Base-by-base conservation (phyloP, 1,140 invertebrate genomes). In the Trichomalopsis sarcophagae region DNA sequence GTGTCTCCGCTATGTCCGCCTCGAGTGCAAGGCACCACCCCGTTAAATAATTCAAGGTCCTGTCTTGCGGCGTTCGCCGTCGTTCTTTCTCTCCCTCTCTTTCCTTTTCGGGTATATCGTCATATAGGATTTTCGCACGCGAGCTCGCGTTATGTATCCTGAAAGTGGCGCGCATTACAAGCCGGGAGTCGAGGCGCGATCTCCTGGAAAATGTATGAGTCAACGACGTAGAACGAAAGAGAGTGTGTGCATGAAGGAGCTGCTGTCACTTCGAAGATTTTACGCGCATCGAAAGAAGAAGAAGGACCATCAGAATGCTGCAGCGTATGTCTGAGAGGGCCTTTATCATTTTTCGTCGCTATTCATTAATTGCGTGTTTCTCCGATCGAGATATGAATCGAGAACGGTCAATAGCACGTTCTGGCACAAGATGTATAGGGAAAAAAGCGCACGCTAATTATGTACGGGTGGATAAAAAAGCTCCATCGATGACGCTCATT, bases 161-260 rank as follows among this genome's bases (percentile, higher is more conserved):
- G 75, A 71, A 36, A 36, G 55, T 21, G 55, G 17, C 4, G 55
- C 21, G 44, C 81, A 81, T 14, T 69, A 62, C 76, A 74, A 74
- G 73, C 75, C 83, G 81, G 77, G 84, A 87, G 76, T 80, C 83
- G 71, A 50, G 73, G 84, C 82, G 83, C 86, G 78, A 86, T 78
- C 82, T 83, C 80, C 79, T 86, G 73, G 84, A 88, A 87, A 89
- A 89, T 87, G 86, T 87, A 88, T 84, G 87, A 87, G 82, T 81
- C 75, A 50, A 75, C 81, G 17, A 84, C 66, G 11, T 27, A 71
- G 55, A 55, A 27, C 14, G 40, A 81, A 50, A 84, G 71, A 68
- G 69, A 23, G 62, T 9, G 6, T 14, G 27, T 21, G 77, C 2
- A 9, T 33, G 36, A 21, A 17, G 40, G 7, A 74, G 13, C 30